Evolutionary conservation across 2,888 invertebrate species (phyloP), one percentile per base, ranked within the genome.

Genomic region (Tipula lateralis): DNA sequence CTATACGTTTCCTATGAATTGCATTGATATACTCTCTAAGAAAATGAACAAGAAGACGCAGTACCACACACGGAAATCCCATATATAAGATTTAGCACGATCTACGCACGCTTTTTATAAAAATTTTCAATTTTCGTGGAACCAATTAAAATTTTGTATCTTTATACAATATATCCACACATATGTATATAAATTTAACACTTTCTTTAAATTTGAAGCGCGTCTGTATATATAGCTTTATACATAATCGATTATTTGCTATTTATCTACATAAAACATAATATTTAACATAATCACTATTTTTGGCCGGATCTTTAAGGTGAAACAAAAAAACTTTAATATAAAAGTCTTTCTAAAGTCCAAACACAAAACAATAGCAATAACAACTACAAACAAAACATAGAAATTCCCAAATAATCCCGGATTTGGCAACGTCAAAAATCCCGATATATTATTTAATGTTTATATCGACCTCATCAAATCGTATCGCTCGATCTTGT

Each of bases 341-440:
- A n/a, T n/a, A n/a, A 66, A 66, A 24, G 66, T 66, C 66, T 66
- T 66, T 66, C 66, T 66, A 66, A 66, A 66, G 66, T 66, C 24
- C 66, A 24, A 24, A 66, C 12, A 24, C 1, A 24, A 66, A 9
- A 66, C 66, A 66, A 66, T 66, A 24, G 12, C 9, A 66, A 66
- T 3, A 44, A n/a, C 44, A 44, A 66, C 1, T 7, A 66, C 19
- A n/a, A 66, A 66, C 12, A 66, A 66, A 66, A 66, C 66, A 66
- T 66, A 66, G 24, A 66, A 66, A 66, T 24, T 66, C 66, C 66
- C 66, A 44, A 44, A 44, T 44, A 44, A 44, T 44, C 44, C 44
- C 44, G 44, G 44, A 44, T 44, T 44, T 44, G 44, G 44, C 6
- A 44, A 44, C 44, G 44, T n/a, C 66, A 66, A 66, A 66, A 66